Evolutionary conservation across 2,113 vertebrate species (phyloP), one percentile per base, ranked within the genome.

Genomic region (Microcebus murinus): DNA sequence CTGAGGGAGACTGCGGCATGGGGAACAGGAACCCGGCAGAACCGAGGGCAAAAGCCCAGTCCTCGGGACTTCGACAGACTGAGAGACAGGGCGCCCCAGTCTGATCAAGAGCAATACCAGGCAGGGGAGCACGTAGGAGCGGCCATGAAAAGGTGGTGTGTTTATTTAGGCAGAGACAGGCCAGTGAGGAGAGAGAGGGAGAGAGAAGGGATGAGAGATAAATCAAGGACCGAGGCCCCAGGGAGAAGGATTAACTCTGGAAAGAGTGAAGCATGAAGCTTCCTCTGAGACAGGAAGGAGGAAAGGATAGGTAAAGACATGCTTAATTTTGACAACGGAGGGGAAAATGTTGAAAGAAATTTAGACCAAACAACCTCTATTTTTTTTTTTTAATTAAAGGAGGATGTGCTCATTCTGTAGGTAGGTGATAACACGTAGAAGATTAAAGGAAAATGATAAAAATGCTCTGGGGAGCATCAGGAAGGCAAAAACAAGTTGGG

Each of bases 371-470:
- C 27, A 74, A 2, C 71, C n/a, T 79, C 76, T 25, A 34, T 70
- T 42, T 42, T 71, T 23, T 23, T 70, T 70, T 36, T 17, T 68
- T 57, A 18, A 21, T 70, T 20, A 55, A 67, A 61, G 63, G 52
- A 86, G 8, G 29, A 25, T 18, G 17, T 42, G n/a, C 65, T 45
- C 70, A 65, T 87, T 87, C 25, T 87, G 29, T 27, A 65, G 13
- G 17, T 63, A 83, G 52, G 36, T 9, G 23, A 31, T 88, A 48
- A 84, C 39, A 73, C 11, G 2, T 15, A 90, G 63, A 76, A 42
- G 55, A 87, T 31, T 82, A 36, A 90, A 94, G 50, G 74, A 74
- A 88, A 79, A 85, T 36, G 11, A 71, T 79, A 84, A 67, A 87
- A 90, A 45, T 45, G 45, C 45, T 45, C 3, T 27, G 2, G 27